Conservation (phyloP, 2,888 invertebrate species). For the Euzophera pinguis region DNA sequence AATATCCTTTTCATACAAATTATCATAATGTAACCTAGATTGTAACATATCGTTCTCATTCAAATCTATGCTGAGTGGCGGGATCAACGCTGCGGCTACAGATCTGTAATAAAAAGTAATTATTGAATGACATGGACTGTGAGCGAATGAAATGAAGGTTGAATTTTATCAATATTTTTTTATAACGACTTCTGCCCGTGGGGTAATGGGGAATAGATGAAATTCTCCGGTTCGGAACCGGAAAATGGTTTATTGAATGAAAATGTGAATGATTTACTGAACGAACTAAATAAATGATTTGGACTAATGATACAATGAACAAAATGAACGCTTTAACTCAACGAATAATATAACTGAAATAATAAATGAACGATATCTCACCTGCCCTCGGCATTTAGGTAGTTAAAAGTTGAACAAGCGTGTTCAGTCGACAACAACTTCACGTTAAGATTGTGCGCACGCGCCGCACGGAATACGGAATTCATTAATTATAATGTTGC, state of each 20-base stretch:
- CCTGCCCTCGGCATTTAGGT: slow-evolving; percentile 90
- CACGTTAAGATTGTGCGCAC: slow-evolving; percentile 71
- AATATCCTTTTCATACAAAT: slow-evolving; percentile 55
- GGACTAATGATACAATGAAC: too few species aligned
- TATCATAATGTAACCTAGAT: slow-evolving; percentile 75
- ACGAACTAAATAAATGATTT: too few species aligned
- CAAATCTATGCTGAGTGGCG: slow-evolving; percentile 76
- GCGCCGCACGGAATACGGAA: slow-evolving; percentile 39
- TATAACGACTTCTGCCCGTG: too few species aligned
- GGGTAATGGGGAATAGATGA: too few species aligned
- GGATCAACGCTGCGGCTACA: slow-evolving; percentile 85
- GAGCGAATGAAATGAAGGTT: background rate
- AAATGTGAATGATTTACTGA: too few species aligned
- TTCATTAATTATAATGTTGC: too few species aligned
- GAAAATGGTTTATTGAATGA: too few species aligned
- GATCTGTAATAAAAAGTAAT: slow-evolving; percentile 36
- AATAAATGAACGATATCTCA: slow-evolving; percentile 34
- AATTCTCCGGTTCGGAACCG: too few species aligned
- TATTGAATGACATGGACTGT: background rate
- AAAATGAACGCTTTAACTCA: too few species aligned
- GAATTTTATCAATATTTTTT: too few species aligned
- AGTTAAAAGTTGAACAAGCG: slow-evolving; percentile 95
- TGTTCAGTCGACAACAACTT: slow-evolving; percentile 91
- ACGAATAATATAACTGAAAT: too few species aligned
- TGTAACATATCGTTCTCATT: slow-evolving; percentile 81